Evolutionary conservation across 1,140 invertebrate species (phyloP), one percentile per base, ranked within the genome.

Genomic region (Sinonovacula constricta): DNA sequence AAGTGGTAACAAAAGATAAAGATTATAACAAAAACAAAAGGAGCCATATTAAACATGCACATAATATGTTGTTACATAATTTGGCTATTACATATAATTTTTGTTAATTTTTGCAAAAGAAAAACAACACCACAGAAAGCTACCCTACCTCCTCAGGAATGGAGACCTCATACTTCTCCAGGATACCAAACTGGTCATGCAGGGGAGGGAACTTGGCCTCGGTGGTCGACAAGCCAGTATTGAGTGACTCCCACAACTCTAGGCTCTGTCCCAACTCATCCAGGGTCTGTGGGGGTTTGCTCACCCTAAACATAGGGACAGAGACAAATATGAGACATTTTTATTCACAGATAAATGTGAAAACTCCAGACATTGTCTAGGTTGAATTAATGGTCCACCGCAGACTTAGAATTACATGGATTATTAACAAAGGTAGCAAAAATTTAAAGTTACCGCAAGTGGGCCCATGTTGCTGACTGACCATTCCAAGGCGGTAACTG

Each of bases 191-290:
- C 88, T 95, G 93, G 49, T 96, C 95, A 57, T 92, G 91, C 49
- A 96, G 94, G 3, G 93, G 93, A 3, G 93, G 93, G 86, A 96
- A 95, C 79, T 94, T 93, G 77, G 92, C 92, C 89, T 95, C 94
- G 69, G 93, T 92, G 22, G 86, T 72, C 0, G 91, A 84, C 80
- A 94, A 91, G 85, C 95, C 95, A 66, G 78, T 74, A 57, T 93
- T 91, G 30, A 96, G 90, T 62, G 92, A 91, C 65, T 95, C 93
- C 89, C 94, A 94, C 31, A 94, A 92, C 36, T 91, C 92, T 26
- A 91, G 75, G 57, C 86, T 89, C 22, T 88, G 79, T 39, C 87
- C 90, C 51, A 95, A 81, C 53, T 92, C 91, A 69, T 91, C 89
- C 62, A 92, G 80, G 0, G 87, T 92, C 78, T 91, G 87, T 3